Evolutionary conservation across 2,113 vertebrate species (phyloP), one percentile per base, ranked within the genome.

Genomic region (Laticauda colubrina): DNA sequence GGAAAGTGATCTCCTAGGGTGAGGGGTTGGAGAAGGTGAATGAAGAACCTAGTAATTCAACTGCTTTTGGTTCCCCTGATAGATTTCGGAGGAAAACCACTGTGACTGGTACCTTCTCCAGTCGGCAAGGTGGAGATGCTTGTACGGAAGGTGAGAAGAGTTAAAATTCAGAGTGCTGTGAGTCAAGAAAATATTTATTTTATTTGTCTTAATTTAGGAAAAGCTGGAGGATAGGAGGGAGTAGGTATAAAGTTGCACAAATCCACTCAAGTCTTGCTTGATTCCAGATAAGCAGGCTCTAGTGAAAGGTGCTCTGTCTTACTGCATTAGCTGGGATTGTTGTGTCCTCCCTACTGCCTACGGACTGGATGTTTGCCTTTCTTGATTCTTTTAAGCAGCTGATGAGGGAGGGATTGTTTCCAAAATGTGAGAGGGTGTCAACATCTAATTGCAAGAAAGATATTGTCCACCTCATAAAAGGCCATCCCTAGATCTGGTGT

Each of bases 51-150:
- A 53, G 39, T 12, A 64, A 1, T 48, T 21, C n/a, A 85, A 23
- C 69, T 91, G 6, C 95, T 64, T 89, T 91, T 93, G 6, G 94
- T 55, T 88, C 18, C 94, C 93, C 45, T 54, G 75, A 5, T 43
- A 99, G 98, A 93, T 97, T 98, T 90, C 97, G 98, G 93, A 99
- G 97, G 96, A 99, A 98, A 96, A 98, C 98, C 4, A 96, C 95
- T 0, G 92, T 97, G 23, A 91, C 96, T 1, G 96, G 97, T 20
- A 97, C 97, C 34, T 98, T 99, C 94, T 98, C 98, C 95, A 98
- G 88, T 93, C 95, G 97, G 51, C 94, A 96, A 53, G 96, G 97
- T 90, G 97, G 88, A 95, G 97, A 97, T 85, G 94, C 97, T 8
- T 98, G 98, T 95, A 98, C 98, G 1, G 99, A 99, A 98, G 99